These are phyloP conservation scores for Perca flavescens DNA, from an alignment of 2,113 vertebrate genomes.

Conservation along the genomic window DNA sequence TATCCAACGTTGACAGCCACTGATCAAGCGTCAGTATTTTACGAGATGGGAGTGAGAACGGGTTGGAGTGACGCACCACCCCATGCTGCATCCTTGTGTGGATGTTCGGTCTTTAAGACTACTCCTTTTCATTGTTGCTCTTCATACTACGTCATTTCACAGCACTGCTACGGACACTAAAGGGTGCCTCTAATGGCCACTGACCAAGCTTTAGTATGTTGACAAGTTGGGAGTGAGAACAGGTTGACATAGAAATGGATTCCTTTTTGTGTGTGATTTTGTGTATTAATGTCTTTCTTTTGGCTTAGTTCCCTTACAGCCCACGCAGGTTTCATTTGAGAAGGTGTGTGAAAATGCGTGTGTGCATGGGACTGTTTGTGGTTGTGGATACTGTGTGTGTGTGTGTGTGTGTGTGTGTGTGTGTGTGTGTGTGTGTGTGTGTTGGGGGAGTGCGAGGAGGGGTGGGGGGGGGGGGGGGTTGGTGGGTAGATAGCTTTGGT, in stretches of 20 bases:
- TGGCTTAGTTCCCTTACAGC: constrained; percentile 48
- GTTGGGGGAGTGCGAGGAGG: background rate
- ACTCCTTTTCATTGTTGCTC: too few species aligned
- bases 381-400: constrained; percentile 3
- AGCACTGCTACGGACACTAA: too few species aligned
- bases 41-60: too few species aligned
- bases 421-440: constrained; percentile 14
- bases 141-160: too few species aligned
- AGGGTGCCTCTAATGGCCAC: too few species aligned
- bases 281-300: background rate
- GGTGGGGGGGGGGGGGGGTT: background rate
- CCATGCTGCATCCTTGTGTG: too few species aligned
- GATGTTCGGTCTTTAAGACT: too few species aligned
- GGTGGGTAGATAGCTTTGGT: constrained; percentile 65
- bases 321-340: constrained; percentile 10
- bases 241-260: background rate
- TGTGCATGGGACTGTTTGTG: constrained; percentile 6
- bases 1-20: too few species aligned
- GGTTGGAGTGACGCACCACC: too few species aligned
- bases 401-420: constrained; percentile 14
- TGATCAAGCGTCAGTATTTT: too few species aligned
- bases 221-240: too few species aligned
- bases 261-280: background rate
- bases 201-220: too few species aligned
- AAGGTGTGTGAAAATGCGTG: background rate